Evolutionary conservation across 2,888 invertebrate species (phyloP).

Genomic region (Limnephilus lunatus): DNA sequence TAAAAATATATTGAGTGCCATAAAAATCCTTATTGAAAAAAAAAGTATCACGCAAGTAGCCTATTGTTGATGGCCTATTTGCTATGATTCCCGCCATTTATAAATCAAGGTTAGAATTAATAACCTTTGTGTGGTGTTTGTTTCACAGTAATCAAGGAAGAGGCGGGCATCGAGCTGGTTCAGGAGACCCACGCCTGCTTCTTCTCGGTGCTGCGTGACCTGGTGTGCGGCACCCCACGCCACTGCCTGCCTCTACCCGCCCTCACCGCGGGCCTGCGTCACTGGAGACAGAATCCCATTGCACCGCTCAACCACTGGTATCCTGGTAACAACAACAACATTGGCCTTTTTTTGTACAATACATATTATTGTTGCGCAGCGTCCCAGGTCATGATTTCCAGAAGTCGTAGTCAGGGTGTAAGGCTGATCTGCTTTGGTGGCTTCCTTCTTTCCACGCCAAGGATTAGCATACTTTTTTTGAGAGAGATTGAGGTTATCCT

Average conservation of each 20-base stretch:
- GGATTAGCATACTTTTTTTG: too few relatives aligned
- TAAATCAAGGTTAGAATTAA: background rate
- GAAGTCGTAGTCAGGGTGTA: too few relatives aligned
- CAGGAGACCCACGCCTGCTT: slow-evolving; percentile 91
- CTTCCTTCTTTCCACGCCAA: too few relatives aligned
- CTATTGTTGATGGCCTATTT: background rate
- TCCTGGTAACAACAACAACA: slow-evolving; percentile 72
- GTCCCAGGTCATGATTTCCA: too few relatives aligned
- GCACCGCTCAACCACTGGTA: slow-evolving; percentile 91
- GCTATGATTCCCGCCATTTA: background rate
- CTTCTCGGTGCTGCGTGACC: slow-evolving; percentile 91
- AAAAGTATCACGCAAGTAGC: background rate
- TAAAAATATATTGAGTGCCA: too few relatives aligned
- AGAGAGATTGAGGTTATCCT: too few relatives aligned
- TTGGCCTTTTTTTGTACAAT: background rate
- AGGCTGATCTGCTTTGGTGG: too few relatives aligned
- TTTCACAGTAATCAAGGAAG: slow-evolving; percentile 67
- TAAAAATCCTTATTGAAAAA: too few relatives aligned
- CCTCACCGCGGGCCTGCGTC: slow-evolving; percentile 84
- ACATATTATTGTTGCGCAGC: too few relatives aligned
- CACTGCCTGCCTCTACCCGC: slow-evolving; percentile 88
- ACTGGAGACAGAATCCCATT: slow-evolving; percentile 88
- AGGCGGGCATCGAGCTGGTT: slow-evolving; percentile 75
- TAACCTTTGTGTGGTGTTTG: slow-evolving; percentile 52
- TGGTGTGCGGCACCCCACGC: slow-evolving; percentile 91